Evolutionary conservation across 2,113 vertebrate genomes (phyloP).

Genomic region (Plecturocebus donacophilus): DNA sequence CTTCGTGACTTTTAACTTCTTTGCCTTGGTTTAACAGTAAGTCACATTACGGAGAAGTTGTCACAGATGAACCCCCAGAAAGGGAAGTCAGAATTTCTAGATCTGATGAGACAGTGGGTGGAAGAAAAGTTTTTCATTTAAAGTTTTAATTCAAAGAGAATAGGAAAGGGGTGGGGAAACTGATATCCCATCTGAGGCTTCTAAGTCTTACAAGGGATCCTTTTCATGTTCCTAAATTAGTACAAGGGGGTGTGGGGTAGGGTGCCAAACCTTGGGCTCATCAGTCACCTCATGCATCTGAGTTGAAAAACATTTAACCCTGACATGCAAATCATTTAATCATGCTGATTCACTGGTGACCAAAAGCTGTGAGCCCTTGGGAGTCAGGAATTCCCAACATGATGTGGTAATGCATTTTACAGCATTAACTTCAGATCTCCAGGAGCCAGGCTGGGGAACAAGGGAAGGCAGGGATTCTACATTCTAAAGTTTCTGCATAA

Average conservation of each 20-base stretch:
- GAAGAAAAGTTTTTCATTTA: slow-evolving; percentile 25
- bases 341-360: slow-evolving; percentile 52
- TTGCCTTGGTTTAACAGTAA: neutral
- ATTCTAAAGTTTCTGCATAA: slow-evolving; percentile 27
- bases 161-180: slow-evolving; percentile 33
- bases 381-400: slow-evolving; percentile 66
- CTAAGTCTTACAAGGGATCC: neutral
- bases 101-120: slow-evolving; percentile 7
- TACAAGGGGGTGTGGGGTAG: neutral
- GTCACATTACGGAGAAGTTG: neutral
- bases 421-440: slow-evolving; percentile 50
- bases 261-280: slow-evolving; percentile 19
- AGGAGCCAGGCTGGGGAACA: neutral
- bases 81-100: slow-evolving; percentile 39
- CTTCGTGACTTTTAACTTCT: neutral
- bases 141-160: slow-evolving; percentile 51
- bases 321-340: slow-evolving; percentile 73
- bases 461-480: neutral
- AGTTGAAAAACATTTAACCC: slow-evolving; percentile 63
- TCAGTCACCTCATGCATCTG: slow-evolving; percentile 2
- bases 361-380: slow-evolving; percentile 56
- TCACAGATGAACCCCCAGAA: neutral
- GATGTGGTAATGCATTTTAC: slow-evolving; percentile 65
- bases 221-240: slow-evolving; percentile 53
- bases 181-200: neutral